phyloP scores from a whole-genome alignment of 1,140 invertebrate genomes.

The Drosophila yakuba region DNA sequence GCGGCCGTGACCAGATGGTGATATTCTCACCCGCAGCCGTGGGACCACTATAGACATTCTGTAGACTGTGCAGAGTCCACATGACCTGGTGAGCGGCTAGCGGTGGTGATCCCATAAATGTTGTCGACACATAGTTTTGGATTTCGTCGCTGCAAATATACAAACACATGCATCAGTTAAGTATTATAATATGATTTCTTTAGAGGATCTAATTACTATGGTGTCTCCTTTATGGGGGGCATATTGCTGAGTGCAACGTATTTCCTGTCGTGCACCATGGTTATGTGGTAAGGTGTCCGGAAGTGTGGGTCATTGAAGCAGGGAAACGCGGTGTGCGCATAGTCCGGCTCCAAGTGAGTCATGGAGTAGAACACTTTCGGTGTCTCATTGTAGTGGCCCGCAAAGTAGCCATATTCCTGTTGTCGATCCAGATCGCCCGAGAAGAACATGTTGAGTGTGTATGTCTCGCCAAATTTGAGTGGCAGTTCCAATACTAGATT shows the following conservation, averaged over 20 bases:
- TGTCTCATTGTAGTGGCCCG: background rate
- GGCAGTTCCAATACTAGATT: background rate
- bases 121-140: conserved; percentile 5
- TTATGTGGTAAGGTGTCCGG: conserved; percentile 93
- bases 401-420: conserved; percentile 6
- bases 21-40: background rate
- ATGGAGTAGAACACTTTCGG: conserved; percentile 86
- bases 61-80: conserved; percentile 14
- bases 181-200: background rate
- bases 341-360: conserved; percentile 93
- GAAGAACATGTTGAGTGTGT: conserved; percentile 10
- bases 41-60: background rate
- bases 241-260: conserved; percentile 92
- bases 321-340: conserved; percentile 94
- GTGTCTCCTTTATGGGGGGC: conserved; percentile 84
- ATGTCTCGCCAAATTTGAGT: background rate
- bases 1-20: conserved; percentile 7
- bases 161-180: background rate
- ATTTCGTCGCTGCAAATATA: conserved; percentile 1
- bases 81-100: conserved; percentile 18
- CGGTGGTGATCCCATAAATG: conserved; percentile 15
- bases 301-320: conserved; percentile 96
- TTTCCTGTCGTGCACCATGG: conserved; percentile 87
- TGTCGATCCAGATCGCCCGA: background rate
- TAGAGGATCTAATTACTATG: conserved; percentile 1